A percentile compares a stretch with the other conserved stretches of the same genome.
phyloP scores from a whole-genome alignment of 2,888 invertebrate species.

The Ectobius pallidus region DNA sequence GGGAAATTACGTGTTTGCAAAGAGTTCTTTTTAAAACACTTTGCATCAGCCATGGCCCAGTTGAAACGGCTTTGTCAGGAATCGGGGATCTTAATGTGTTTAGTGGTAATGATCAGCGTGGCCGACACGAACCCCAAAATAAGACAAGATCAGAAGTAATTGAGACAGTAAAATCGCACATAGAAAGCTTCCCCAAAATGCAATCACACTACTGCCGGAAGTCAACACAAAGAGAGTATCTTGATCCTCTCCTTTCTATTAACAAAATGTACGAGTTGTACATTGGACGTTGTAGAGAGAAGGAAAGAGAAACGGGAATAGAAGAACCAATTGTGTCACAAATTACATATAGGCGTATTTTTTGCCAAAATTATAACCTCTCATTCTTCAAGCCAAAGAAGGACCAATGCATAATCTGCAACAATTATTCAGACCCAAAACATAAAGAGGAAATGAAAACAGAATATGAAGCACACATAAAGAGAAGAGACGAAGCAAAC shows the following conservation, averaged over 20 bases:
- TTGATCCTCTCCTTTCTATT: not conserved
- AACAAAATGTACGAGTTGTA: not conserved
- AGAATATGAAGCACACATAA: not conserved
- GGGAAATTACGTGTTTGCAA: not conserved
- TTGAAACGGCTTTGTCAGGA: not conserved
- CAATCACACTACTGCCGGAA: not conserved
- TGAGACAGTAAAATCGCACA: conserved; percentile 6
- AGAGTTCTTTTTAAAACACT: not conserved
- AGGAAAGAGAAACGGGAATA: not conserved
- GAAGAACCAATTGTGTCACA: not conserved
- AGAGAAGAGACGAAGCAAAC: conserved; percentile 1
- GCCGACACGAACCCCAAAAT: not conserved
- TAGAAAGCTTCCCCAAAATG: not conserved
- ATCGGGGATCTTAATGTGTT: not conserved
- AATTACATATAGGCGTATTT: not conserved
- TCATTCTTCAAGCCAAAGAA: conserved; percentile 3
- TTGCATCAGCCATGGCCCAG: not conserved
- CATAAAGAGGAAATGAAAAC: not conserved
- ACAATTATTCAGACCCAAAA: not conserved
- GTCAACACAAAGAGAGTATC: not conserved
- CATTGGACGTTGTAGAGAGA: no score
- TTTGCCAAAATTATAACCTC: conserved; percentile 5
- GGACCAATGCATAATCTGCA: not conserved
- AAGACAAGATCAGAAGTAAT: conserved; percentile 7
- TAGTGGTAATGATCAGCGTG: not conserved